Conservation (phyloP, 2,797 vertebrate genomes). For the Myotis daubentonii region DNA sequence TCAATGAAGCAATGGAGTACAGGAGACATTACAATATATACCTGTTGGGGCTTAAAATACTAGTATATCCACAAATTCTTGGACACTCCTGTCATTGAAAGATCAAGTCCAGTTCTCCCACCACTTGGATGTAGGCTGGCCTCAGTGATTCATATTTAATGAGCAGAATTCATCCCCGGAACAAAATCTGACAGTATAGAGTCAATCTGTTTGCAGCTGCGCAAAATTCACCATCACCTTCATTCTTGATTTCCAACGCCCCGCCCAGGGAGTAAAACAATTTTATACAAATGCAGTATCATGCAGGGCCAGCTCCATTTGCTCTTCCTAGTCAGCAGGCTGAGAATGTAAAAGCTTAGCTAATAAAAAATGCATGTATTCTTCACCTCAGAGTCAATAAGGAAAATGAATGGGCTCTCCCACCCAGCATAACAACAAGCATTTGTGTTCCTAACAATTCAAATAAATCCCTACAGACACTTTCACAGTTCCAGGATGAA, state of each 20-base stretch:
- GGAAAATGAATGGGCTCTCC: conserved; percentile 40
- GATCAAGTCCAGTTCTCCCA: neutral
- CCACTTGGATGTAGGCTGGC: neutral
- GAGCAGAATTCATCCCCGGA: neutral
- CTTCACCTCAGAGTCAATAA: conserved; percentile 57
- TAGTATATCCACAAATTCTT: neutral
- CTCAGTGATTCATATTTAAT: neutral
- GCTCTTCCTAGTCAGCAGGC: conserved; percentile 25
- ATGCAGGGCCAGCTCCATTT: conserved; percentile 1
- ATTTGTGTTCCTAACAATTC: neutral
- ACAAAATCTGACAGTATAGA: neutral
- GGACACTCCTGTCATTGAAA: neutral
- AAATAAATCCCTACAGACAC: neutral
- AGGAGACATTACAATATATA: neutral
- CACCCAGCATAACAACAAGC: conserved; percentile 13
- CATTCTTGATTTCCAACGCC: conserved; percentile 47
- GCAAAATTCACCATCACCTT: conserved; percentile 39
- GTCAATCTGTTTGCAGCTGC: neutral
- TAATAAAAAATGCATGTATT: conserved; percentile 65
- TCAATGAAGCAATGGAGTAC: neutral
- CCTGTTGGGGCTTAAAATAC: neutral
- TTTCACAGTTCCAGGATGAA: neutral
- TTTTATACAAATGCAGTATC: conserved; percentile 24
- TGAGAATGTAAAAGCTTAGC: conserved; percentile 23
- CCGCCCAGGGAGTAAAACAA: conserved; percentile 30